Evolutionary conservation across 2,888 invertebrate genomes (phyloP).

Genomic region (Drosophila tripunctata): DNA sequence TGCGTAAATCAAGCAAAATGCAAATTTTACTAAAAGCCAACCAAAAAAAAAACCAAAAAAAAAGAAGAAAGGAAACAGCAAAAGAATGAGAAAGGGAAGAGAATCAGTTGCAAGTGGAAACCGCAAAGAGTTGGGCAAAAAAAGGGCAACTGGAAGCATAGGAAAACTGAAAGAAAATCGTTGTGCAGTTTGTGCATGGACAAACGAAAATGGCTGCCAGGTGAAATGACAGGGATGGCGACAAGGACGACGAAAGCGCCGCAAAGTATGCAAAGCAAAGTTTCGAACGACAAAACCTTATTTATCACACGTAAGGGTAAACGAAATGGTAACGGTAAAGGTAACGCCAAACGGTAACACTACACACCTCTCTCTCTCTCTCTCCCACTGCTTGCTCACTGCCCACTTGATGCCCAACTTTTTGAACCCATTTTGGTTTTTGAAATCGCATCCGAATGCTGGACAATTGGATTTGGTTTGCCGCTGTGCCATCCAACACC

Average conservation of each 20-base stretch:
- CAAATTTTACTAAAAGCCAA: conserved; percentile 67
- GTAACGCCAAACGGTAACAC: conserved; percentile 7
- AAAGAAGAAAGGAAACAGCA: not conserved
- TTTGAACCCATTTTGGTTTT: conserved; percentile 59
- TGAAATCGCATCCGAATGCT: conserved; percentile 70
- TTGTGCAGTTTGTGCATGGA: conserved; percentile 42
- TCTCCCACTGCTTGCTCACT: not conserved
- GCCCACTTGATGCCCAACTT: conserved; percentile 21
- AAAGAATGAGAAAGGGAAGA: not conserved
- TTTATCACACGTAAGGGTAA: conserved; percentile 66
- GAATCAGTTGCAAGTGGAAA: conserved; percentile 26
- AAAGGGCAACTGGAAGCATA: conserved; percentile 13
- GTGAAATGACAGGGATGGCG: conserved; percentile 45
- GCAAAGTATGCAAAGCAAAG: conserved; percentile 56
- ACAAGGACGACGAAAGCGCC: conserved; percentile 24
- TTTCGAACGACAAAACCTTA: conserved; percentile 63
- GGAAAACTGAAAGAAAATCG: conserved; percentile 47
- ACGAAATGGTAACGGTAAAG: conserved; percentile 17
- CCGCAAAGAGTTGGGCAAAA: conserved; percentile 14
- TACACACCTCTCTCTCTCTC: not conserved
- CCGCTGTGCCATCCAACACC: conserved; percentile 35
- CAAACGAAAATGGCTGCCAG: conserved; percentile 48
- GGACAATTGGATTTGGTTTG: conserved; percentile 75
- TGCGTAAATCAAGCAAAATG: conserved; percentile 78
- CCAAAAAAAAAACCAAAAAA: conserved; percentile 15